Evolutionary conservation across 2,888 invertebrate genomes (phyloP), one percentile per base, ranked within the genome.

Genomic region (Myopa testacea): DNA sequence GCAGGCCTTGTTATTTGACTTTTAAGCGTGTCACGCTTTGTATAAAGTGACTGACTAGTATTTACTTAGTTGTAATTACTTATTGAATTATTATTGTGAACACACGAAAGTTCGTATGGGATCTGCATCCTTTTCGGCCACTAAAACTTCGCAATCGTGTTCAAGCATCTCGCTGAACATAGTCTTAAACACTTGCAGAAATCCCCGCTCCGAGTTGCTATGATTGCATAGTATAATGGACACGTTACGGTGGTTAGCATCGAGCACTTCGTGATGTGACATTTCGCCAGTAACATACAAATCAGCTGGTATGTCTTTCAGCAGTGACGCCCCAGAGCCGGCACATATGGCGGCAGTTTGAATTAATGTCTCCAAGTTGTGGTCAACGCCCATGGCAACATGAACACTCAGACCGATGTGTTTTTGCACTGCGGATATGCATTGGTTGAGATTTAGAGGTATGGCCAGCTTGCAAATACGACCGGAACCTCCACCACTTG

Each of bases 121-220:
- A 90, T 97, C 97, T 82, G 89, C 91, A 89, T 97, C 97, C 63
- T 88, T 87, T 84, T 92, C 87, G 10, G 97, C 96, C 38, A 96
- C 91, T 78, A 92, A 82, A 10, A 97, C 91, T 81, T 92, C 87
- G 78, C 92, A 90, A 1, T 91, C 88, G 2, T 79, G 74, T 78
- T 91, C 84, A 1, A 88, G 76, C 12, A 83, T 72, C 6, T 83
- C 76, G 70, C 85, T 82, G 80, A 92, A 86, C 81, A 90, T 82
- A 0, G 84, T 80, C 34, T 89, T 86, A 81, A 97, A 94, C 12
- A 88, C 88, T 62, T 89, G 90, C 6, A 98, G 90, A 87, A 93
- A 98, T 6, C 98, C 97, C 80, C 98, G 91, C 89, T 98, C 98
- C 0, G 97, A 96, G 90, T 98, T 96, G 60, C 95, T 96, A 89